Percentiles rank a stretch among this genome's conserved stretches.
phyloP scores from a whole-genome alignment of 2,797 vertebrate species.

The Kryptopterus vitreolus region DNA sequence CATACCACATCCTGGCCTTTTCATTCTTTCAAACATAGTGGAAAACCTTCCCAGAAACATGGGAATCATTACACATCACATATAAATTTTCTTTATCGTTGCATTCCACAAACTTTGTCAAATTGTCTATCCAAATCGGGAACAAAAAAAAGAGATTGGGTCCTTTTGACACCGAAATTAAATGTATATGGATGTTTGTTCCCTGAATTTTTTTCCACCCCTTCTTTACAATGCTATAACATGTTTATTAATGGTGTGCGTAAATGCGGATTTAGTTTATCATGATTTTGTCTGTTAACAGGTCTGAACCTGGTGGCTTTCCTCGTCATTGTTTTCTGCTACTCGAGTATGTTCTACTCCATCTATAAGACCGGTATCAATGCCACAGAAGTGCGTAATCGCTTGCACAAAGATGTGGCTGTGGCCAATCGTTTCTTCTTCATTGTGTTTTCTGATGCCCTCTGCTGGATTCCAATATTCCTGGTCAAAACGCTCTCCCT shows the following conservation, averaged over 20 bases:
- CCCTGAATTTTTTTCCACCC: neutral
- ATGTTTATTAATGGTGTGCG: neutral
- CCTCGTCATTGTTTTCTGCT: slow-evolving; percentile 73
- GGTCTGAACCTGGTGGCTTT: slow-evolving; percentile 80
- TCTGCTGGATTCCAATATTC: slow-evolving; percentile 89
- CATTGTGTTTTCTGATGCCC: slow-evolving; percentile 87
- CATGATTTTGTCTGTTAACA: slow-evolving; percentile 55
- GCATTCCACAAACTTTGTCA: neutral
- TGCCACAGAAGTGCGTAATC: slow-evolving; percentile 71
- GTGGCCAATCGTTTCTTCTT: slow-evolving; percentile 81
- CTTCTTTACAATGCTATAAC: neutral
- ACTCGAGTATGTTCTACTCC: slow-evolving; percentile 81
- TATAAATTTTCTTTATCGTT: neutral
- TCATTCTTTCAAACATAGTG: neutral
- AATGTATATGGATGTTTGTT: neutral
- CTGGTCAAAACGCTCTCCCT: slow-evolving; percentile 78
- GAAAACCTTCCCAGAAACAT: neutral
- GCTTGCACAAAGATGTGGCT: slow-evolving; percentile 72
- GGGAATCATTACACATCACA: neutral
- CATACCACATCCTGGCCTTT: neutral
- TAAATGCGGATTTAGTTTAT: neutral
- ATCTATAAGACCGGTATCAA: slow-evolving; percentile 79
- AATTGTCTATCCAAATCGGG: neutral
- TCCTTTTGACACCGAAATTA: neutral
- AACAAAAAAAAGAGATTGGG: neutral